Evolutionary conservation across 2,888 invertebrate species (phyloP), one percentile per base, ranked within the genome.

Genomic region (Malachius bipustulatus): DNA sequence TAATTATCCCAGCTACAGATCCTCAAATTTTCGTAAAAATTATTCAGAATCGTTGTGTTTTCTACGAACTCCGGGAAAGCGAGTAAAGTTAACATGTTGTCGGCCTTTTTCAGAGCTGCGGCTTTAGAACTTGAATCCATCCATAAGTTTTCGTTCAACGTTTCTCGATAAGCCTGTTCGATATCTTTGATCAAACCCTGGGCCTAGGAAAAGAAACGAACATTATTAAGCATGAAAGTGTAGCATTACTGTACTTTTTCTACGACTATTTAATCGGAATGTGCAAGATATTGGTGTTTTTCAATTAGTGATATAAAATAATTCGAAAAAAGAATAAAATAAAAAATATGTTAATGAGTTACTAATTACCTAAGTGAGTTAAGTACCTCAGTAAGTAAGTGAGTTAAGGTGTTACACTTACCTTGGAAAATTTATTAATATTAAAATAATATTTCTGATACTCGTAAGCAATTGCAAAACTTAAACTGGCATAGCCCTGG

Each of bases 71-170:
- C 52, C 0, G 62, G 62, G 40, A 53, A 59, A 0, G 52, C 63
- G 12, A 60, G 33, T 3, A 62, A 45, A 1, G 53, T 51, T 9
- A 60, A 44, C 55, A 71, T 68, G 4, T 66, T 63, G 31, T 62
- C 51, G 4, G 65, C 62, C 56, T 72, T 73, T 16, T 59, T 53
- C 14, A 62, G 49, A 2, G 70, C 70, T 6, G 60, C 57, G 4
- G 47, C 47, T 49, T 63, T 66, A 0, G 70, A 68, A 6, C 51
- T 46, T 1, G 60, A 58, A 44, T 71, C 71, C 65, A 73, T 66
- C 73, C 73, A 72, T 9, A 60, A 56, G 4, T 62, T 57, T 14
- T 60, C 56, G 6, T 56, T 42, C 3, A 72, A 46, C 1, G 66
- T 53, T 15, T 65, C 60, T 36, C 57, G 54, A 47, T 71, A 71